These are phyloP conservation scores for Anolis apletophallus DNA, from an alignment of 2,797 vertebrate species.

Conservation along the genomic window DNA sequence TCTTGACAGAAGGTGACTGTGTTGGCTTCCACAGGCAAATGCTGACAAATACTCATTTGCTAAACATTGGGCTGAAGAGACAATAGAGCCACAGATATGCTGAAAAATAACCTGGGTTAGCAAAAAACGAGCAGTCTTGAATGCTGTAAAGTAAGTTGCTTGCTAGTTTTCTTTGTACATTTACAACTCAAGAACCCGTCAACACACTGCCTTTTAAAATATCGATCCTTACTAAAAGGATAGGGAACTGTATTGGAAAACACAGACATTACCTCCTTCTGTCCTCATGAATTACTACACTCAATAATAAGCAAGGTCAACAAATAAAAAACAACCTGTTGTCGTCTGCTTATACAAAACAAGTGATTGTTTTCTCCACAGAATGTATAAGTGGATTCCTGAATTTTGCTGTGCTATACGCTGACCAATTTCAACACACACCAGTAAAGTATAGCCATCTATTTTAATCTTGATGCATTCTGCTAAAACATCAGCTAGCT, in stretches of 20 bases:
- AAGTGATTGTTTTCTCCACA: not conserved
- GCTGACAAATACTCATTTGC: conserved; percentile 56
- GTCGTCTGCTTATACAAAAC: conserved; percentile 35
- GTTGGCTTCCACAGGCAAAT: conserved; percentile 60
- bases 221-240: conserved; percentile 60
- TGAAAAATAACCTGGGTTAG: conserved; percentile 54
- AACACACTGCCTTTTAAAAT: conserved; percentile 40
- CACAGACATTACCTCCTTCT: conserved; percentile 58
- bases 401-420: conserved; percentile 11
- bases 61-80: conserved; percentile 52
- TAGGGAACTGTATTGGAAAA: conserved; percentile 65
- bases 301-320: conserved; percentile 66
- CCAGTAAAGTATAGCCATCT: conserved; percentile 9
- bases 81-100: conserved; percentile 34
- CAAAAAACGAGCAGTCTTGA: conserved; percentile 11
- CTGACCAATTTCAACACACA: conserved; percentile 41
- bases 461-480: not conserved
- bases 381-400: not conserved
- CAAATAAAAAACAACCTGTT: conserved; percentile 42
- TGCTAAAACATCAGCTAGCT: conserved; percentile 50
- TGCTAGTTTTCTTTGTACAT: conserved; percentile 13
- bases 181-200: conserved; percentile 15
- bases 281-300: conserved; percentile 56
- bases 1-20: conserved; percentile 61
- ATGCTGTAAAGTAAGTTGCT: not conserved